Conservation (phyloP, 2,797 vertebrate genomes). For the Lacerta bilineata region DNA sequence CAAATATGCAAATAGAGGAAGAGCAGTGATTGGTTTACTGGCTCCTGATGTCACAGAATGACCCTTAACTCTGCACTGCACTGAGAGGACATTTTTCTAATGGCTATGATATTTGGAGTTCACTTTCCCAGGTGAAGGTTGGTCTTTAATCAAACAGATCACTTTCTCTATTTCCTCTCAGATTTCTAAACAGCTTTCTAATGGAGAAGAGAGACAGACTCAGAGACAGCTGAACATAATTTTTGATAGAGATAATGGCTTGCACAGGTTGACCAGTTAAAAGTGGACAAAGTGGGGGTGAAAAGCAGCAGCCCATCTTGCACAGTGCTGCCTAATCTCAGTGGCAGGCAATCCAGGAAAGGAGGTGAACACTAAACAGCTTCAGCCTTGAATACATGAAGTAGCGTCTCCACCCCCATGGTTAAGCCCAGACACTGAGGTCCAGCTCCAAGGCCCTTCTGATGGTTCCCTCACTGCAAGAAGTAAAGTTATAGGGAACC, state of each 20-base stretch:
- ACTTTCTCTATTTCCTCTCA: neutral
- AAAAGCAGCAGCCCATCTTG: neutral
- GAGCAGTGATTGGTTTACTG: neutral
- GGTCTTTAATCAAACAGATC: neutral
- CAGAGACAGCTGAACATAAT: neutral
- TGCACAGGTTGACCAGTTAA: no score
- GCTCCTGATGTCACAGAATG: neutral
- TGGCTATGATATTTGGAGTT: no score
- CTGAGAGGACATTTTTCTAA: neutral
- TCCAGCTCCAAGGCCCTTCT: no score
- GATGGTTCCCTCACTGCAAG: no score
- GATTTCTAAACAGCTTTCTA: neutral
- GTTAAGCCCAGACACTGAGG: no score
- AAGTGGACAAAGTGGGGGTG: neutral
- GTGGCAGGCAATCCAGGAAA: neutral
- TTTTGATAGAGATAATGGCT: neutral
- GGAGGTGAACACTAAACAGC: neutral
- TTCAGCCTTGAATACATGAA: no score
- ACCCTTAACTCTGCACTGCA: neutral
- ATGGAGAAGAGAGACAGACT: no score
- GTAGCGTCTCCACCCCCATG: no score
- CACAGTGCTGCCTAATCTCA: neutral
- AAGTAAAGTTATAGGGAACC: no score
- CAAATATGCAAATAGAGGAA: neutral
- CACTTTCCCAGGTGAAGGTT: neutral